These are phyloP conservation scores for Cydia fagiglandana DNA, from an alignment of 1,140 invertebrate genomes.

Conservation along the genomic window DNA sequence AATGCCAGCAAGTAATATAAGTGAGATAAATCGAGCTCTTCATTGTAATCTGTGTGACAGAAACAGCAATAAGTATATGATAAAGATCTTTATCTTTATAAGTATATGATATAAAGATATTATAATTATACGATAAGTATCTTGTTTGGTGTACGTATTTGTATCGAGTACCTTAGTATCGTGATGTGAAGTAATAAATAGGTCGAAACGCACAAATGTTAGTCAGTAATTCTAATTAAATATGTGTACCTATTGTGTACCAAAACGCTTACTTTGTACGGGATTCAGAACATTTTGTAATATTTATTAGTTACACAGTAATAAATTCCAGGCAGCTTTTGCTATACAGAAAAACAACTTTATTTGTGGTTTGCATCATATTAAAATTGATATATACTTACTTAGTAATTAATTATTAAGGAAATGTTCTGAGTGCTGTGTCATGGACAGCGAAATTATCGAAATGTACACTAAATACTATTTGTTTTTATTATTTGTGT, in stretches of 20 bases:
- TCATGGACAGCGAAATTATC: background rate
- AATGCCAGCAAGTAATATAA: conserved; percentile 71
- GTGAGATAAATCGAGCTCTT: conserved; percentile 69
- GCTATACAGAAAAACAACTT: background rate
- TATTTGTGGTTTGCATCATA: background rate
- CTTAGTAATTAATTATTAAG: background rate
- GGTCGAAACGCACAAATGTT: conserved; percentile 77
- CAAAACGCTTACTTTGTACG: conserved; percentile 40
- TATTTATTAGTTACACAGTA: background rate
- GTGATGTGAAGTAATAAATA: conserved; percentile 55
- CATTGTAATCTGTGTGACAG: conserved; percentile 70
- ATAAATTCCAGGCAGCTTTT: background rate
- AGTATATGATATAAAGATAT: conserved; percentile 58
- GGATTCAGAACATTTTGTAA: background rate
- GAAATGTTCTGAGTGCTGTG: conserved; percentile 10
- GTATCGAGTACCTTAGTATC: conserved; percentile 43
- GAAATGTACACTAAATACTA: conserved; percentile 9
- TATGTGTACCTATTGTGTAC: conserved; percentile 31
- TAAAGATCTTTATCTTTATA: conserved; percentile 69
- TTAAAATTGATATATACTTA: too few relatives aligned
- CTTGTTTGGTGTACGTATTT: conserved; percentile 60
- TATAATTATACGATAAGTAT: conserved; percentile 68
- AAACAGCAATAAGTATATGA: conserved; percentile 72
- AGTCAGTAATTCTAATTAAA: conserved; percentile 55
- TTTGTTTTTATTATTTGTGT: conserved; percentile 1